Evolutionary conservation across 23 tunicate genomes (phyloP).

Genomic region (Styela plicata): DNA sequence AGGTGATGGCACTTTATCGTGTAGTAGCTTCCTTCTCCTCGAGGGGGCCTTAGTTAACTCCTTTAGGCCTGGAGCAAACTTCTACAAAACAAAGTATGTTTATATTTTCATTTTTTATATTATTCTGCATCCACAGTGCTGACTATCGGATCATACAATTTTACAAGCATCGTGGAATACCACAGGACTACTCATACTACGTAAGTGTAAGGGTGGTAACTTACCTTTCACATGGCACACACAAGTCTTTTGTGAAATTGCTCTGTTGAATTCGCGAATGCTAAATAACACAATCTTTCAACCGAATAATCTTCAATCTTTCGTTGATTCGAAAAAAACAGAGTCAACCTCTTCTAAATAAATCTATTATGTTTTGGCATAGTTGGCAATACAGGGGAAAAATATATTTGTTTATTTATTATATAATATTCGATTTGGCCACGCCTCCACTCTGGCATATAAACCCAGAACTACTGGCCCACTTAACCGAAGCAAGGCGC

Average conservation of each 20-base stretch:
- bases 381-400: neutral
- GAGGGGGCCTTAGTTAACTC: too few species aligned
- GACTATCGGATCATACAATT: constrained; percentile 79
- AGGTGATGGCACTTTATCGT: too few species aligned
- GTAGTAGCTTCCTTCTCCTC: too few species aligned
- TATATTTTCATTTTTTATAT: neutral
- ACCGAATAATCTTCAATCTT: neutral
- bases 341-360: neutral
- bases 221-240: constrained; percentile 4
- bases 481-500: too few species aligned
- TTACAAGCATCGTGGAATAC: constrained; percentile 51
- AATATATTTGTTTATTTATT: too few species aligned
- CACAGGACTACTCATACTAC: constrained; percentile 36
- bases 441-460: too few species aligned
- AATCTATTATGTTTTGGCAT: neutral
- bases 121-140: constrained; percentile 41
- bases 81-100: neutral
- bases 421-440: neutral
- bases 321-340: too few species aligned
- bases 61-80: too few species aligned
- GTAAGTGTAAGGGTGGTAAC: too few species aligned
- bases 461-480: too few species aligned
- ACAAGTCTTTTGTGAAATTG: neutral
- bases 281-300: too few species aligned
- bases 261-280: neutral